Base-by-base conservation (phyloP, 2,888 invertebrate species). In the Aplocera efformata region DNA sequence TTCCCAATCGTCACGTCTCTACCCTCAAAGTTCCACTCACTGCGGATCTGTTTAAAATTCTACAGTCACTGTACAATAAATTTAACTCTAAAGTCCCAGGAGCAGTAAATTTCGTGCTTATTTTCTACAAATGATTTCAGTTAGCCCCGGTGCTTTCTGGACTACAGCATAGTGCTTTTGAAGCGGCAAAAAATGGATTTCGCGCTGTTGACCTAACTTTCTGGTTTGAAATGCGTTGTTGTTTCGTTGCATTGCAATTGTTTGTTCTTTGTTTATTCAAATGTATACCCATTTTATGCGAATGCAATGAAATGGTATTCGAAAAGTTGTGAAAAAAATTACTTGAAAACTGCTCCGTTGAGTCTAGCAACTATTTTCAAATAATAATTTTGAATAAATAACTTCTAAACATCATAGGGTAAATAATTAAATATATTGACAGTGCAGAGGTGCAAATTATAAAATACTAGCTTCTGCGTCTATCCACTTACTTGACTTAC, bases 1-100 rank as follows among this genome's bases (percentile, higher is more conserved):
- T 31, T 17, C 31, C 32, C 13, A 32, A 40, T 29, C 36, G 34
- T 31, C 49, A 50, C 47, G 49, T 50, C 25, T n/a, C 9, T 39
- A 10, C 33, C 10, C 26, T 47, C 40, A 47, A 57, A 63, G 58
- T 59, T 58, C 49, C 50, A 43, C 58, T 72, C 72, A 76, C 48
- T 76, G 75, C 74, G 67, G 72, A 56, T 42, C 50, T 79, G 69
- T 57, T 82, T 82, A 71, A 79, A 79, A 83, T 82, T 82, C 83
- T 67, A 64, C 68, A 69, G 76, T 74, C 65, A 60, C 76, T 74
- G 74, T 72, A 72, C 81, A 73, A 79, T 81, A 81, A 82, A 83
- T 82, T 80, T 61, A 67, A 68, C 70, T 74, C 62, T 50, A 52
- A 59, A 63, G 65, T 72, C 72, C 56, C 63, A 41, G 58, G 61